Percentiles rank a stretch among this genome's conserved stretches.
Conservation (phyloP, 2,797 vertebrate species). For the Crax fasciolata region DNA sequence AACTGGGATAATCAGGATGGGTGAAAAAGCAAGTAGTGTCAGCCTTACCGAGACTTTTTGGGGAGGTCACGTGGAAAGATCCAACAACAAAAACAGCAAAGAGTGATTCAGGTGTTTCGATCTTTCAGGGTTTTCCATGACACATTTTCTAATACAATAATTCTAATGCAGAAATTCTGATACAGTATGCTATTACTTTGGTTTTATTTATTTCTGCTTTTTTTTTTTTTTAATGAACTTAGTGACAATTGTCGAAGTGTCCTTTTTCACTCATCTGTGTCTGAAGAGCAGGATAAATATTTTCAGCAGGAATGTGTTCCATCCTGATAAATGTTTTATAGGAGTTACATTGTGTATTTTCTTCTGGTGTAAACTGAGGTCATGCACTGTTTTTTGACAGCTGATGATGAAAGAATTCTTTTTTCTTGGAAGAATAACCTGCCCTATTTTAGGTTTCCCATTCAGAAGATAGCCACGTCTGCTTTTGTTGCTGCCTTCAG, state of each 20-base stretch:
- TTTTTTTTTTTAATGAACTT: neutral
- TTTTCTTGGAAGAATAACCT: neutral
- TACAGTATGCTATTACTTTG: neutral
- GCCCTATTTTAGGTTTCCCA: neutral
- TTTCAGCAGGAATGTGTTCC: neutral
- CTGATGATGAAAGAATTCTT: neutral
- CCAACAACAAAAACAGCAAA: neutral
- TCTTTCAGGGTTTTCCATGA: neutral
- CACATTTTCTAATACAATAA: neutral
- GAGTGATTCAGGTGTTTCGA: neutral
- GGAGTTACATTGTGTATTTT: neutral
- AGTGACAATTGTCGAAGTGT: neutral
- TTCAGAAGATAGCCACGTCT: neutral
- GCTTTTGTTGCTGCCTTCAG: neutral
- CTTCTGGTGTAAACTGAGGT: neutral
- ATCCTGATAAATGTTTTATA: neutral
- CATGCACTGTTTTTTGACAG: neutral
- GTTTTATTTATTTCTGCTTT: neutral
- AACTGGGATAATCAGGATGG: neutral
- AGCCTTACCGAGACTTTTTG: neutral
- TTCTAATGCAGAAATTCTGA: neutral
- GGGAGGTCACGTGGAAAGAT: neutral
- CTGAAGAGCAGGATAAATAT: constrained; percentile 10
- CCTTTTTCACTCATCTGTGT: neutral
- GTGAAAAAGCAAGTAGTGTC: neutral